Evolutionary conservation across 2,113 vertebrate species (phyloP).

Genomic region (Peucedramus taeniatus): DNA sequence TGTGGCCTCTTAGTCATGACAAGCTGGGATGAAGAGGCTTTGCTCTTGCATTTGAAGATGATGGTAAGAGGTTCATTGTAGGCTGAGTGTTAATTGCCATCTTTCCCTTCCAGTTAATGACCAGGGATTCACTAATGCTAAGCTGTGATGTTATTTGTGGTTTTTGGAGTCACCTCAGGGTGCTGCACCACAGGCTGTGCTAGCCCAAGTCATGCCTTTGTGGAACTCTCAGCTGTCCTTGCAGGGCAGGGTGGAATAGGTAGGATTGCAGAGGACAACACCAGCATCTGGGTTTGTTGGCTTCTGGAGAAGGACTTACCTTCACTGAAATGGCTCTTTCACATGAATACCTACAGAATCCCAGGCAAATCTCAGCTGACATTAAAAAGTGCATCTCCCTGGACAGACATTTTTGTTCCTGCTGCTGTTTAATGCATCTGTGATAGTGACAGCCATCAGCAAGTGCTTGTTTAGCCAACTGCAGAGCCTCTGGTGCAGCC

Average conservation of each 20-base stretch:
- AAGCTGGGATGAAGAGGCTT: background rate
- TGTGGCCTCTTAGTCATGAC: background rate
- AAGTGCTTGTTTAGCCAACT: background rate
- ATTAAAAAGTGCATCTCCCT: background rate
- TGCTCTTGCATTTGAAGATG: background rate
- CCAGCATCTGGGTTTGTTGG: background rate
- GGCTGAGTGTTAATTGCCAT: background rate
- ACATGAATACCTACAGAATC: background rate
- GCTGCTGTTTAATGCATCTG: background rate
- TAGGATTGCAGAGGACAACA: background rate
- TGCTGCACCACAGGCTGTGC: background rate
- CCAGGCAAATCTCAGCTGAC: background rate
- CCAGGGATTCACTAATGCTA: background rate
- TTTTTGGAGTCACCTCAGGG: background rate
- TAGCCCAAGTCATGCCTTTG: background rate
- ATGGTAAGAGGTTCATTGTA: background rate
- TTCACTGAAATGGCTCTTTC: background rate
- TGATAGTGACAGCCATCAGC: background rate
- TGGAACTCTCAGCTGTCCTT: background rate
- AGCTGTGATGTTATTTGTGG: background rate
- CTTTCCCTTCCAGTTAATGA: background rate
- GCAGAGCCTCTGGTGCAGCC: background rate
- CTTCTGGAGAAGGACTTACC: background rate
- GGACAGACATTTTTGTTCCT: background rate
- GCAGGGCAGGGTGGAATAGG: background rate